Conservation (phyloP, 2,888 invertebrate genomes). For the Aricia artaxerxes region DNA sequence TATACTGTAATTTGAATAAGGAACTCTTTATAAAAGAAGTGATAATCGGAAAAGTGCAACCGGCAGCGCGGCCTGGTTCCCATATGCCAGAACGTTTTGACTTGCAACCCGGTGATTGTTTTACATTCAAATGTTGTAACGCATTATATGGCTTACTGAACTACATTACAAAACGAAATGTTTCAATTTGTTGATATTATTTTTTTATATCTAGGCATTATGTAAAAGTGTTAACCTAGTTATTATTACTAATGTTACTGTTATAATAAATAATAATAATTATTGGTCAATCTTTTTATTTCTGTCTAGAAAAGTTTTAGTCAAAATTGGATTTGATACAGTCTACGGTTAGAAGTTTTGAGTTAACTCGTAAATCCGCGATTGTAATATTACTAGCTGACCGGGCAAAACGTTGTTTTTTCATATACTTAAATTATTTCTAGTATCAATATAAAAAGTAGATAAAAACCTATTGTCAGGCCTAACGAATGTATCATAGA, state of each 20-base stretch:
- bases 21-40: neutral
- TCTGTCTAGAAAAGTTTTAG: neutral
- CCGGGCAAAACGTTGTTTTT: no score
- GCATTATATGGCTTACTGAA: neutral
- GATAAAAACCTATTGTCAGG: no score
- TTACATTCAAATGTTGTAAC: constrained; percentile 11
- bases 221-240: neutral
- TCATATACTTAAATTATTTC: no score
- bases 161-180: neutral
- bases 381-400: no score
- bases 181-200: neutral
- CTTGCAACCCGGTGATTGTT: neutral
- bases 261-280: neutral
- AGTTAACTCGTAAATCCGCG: no score
- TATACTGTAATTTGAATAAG: constrained; percentile 3
- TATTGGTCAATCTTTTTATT: neutral
- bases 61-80: constrained; percentile 24
- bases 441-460: no score
- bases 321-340: neutral
- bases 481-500: no score
- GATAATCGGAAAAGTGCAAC: constrained; percentile 21
- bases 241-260: neutral
- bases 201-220: neutral
- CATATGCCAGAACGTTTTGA: constrained; percentile 23
- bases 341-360: neutral